Conservation (phyloP, 2,113 vertebrate species). For the Orientallactaga bullata region DNA sequence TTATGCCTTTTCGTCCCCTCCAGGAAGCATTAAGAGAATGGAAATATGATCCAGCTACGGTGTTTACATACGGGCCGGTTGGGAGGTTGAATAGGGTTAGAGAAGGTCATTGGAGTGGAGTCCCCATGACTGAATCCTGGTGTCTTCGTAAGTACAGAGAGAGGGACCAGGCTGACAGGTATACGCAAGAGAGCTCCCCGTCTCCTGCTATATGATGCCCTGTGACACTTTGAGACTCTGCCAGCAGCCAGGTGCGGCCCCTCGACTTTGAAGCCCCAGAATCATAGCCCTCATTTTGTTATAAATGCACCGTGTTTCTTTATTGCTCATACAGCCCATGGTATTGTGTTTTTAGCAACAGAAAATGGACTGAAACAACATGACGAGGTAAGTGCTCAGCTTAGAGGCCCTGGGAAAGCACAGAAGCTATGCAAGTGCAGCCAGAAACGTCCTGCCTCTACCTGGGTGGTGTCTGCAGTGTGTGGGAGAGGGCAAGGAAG, state of each 20-base stretch:
- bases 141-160: neutral
- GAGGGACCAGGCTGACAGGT: neutral
- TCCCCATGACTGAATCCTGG: neutral
- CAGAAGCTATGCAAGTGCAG: neutral
- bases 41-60: neutral
- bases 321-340: neutral
- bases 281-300: neutral
- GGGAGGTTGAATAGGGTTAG: neutral
- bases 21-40: neutral
- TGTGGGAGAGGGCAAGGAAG: neutral
- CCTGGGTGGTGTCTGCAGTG: neutral
- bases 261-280: neutral
- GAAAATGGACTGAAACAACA: neutral
- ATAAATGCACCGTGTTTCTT: neutral
- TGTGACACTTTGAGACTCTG: neutral
- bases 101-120: neutral
- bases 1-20: neutral
- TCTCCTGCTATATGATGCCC: neutral
- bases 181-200: no score
- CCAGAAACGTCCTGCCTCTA: no score
- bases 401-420: neutral
- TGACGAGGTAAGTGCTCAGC: neutral
- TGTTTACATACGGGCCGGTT: no score
- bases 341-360: neutral
- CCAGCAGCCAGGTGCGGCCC: neutral